These are phyloP conservation scores for Euura lappo DNA, from an alignment of 1,140 invertebrate genomes.

Conservation along the genomic window DNA sequence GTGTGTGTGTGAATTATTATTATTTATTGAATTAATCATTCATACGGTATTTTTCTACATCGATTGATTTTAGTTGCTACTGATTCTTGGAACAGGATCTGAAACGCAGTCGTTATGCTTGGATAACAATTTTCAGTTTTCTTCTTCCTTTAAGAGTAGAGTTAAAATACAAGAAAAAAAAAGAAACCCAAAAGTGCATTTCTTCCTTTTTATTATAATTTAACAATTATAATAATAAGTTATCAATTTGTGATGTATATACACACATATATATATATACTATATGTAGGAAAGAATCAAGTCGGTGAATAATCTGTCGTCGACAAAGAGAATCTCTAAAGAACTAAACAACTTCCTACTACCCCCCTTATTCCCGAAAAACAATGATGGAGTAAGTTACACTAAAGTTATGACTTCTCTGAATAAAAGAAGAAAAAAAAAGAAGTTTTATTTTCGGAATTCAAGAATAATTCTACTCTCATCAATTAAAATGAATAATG, in stretches of 20 bases:
- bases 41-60: neutral
- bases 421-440: too few relatives aligned
- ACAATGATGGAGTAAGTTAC: neutral
- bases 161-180: too few relatives aligned
- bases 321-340: neutral
- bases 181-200: conserved; percentile 2
- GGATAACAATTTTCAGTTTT: neutral
- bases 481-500: too few relatives aligned
- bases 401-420: too few relatives aligned
- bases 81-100: neutral
- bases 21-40: neutral
- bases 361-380: neutral
- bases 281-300: neutral
- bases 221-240: conserved; percentile 12
- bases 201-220: neutral
- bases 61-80: neutral
- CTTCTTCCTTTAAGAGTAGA: too few relatives aligned
- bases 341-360: neutral
- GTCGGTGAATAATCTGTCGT: neutral
- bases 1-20: conserved; percentile 20
- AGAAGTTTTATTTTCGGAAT: too few relatives aligned
- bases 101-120: conserved; percentile 1
- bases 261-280: neutral
- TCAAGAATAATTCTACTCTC: too few relatives aligned
- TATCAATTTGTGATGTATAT: conserved; percentile 6